A percentile compares a stretch with the other conserved stretches of the same genome.
Conservation (phyloP, 2,797 vertebrate genomes). For the Bradypus variegatus region DNA sequence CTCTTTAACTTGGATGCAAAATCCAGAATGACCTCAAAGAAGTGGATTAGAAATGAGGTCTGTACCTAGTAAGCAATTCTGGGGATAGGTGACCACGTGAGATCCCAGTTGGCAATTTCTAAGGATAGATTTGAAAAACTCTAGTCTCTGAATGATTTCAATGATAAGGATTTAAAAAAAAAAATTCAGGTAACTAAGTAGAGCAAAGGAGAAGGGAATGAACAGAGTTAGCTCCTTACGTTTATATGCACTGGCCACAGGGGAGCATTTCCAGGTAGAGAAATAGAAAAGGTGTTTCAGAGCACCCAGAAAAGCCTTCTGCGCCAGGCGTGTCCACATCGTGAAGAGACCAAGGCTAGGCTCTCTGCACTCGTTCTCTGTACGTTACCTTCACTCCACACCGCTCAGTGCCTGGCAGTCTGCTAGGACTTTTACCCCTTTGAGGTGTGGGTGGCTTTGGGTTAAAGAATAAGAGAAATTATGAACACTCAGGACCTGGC, state of each 20-base stretch:
- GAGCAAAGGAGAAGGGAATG: neutral
- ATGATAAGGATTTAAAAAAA: neutral
- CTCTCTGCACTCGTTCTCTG: neutral
- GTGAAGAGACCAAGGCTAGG: neutral
- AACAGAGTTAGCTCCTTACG: neutral
- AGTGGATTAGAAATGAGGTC: neutral
- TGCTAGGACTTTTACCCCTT: neutral
- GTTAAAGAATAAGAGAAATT: neutral
- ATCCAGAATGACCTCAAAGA: neutral
- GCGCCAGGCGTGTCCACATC: neutral
- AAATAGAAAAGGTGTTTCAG: accelerated
- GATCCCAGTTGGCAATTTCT: neutral
- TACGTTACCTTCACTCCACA: neutral
- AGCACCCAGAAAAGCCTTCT: neutral
- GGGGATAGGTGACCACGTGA: neutral
- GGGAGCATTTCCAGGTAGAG: neutral
- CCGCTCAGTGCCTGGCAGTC: neutral
- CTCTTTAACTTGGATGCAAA: neutral
- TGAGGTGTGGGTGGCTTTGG: neutral
- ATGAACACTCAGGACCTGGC: neutral
- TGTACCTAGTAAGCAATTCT: neutral
- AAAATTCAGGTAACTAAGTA: neutral
- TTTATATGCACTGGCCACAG: neutral
- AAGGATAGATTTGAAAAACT: neutral
- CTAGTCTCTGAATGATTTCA: neutral